Percentiles rank a stretch among this genome's conserved stretches.
phyloP scores from a whole-genome alignment of 2,797 vertebrate species.

The Intellagama lesueurii region DNA sequence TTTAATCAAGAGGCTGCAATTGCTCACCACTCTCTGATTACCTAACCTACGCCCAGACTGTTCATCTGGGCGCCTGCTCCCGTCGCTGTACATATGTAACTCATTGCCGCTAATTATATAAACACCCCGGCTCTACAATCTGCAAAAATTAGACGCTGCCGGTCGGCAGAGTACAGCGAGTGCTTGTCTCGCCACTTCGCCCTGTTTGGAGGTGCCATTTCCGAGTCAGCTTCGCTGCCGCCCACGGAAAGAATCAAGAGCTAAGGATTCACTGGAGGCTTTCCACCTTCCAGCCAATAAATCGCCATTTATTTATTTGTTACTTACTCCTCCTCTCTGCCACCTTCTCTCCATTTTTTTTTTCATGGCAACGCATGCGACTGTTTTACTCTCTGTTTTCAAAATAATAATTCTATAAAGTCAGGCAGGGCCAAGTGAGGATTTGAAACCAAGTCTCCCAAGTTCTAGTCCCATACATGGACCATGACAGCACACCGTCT shows the following conservation, averaged over 20 bases:
- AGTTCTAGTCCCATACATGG: too few species aligned
- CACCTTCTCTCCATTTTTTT: too few species aligned
- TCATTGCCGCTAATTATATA: constrained; percentile 47
- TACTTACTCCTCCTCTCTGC: too few species aligned
- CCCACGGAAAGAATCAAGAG: not conserved
- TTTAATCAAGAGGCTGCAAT: constrained; percentile 45
- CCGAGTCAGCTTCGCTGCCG: not conserved
- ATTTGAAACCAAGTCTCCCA: too few species aligned
- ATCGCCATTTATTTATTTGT: too few species aligned
- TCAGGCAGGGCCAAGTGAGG: too few species aligned
- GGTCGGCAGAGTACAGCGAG: not conserved
- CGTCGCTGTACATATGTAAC: constrained; percentile 14
- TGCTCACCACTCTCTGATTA: constrained; percentile 28
- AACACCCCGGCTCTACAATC: constrained; percentile 36
- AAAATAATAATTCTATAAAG: too few species aligned
- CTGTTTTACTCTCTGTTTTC: too few species aligned
- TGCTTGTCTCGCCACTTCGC: not conserved
- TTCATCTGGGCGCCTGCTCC: constrained; percentile 10
- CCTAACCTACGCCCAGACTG: constrained; percentile 49
- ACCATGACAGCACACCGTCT: too few species aligned
- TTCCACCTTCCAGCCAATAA: too few species aligned
- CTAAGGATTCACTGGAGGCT: too few species aligned
- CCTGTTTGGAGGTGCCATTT: not conserved
- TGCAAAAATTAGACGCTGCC: constrained; percentile 29
- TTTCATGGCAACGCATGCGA: too few species aligned